These are phyloP conservation scores for Nasua narica DNA, from an alignment of 2,797 vertebrate species.

Conservation along the genomic window DNA sequence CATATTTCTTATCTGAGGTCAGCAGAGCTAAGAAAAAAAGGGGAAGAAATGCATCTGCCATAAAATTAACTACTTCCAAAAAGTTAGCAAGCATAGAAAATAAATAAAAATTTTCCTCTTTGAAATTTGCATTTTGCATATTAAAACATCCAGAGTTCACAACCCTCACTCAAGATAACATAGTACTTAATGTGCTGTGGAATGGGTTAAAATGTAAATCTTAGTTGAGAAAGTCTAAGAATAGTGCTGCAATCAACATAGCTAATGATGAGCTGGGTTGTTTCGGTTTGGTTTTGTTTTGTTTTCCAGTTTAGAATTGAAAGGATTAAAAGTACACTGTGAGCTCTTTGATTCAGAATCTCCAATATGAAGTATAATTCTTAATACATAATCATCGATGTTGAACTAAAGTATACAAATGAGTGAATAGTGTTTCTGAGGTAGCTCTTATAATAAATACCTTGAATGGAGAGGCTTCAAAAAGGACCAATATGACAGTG, in stretches of 20 bases:
- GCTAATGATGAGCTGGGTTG: background rate
- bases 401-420: background rate
- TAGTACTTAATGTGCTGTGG: background rate
- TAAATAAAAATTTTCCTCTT: background rate
- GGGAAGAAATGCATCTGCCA: background rate
- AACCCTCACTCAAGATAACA: background rate
- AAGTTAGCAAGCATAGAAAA: background rate
- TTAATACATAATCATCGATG: background rate
- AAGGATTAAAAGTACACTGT: background rate
- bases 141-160: background rate
- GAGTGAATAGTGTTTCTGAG: background rate
- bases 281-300: background rate
- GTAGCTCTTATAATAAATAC: background rate
- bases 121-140: background rate
- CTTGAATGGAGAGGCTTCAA: background rate
- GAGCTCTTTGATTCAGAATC: background rate
- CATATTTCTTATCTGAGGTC: conserved; percentile 56
- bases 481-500: background rate
- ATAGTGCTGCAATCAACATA: background rate
- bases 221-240: background rate
- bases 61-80: background rate
- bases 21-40: background rate
- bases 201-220: background rate
- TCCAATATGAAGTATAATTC: background rate
- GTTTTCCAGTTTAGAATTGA: background rate